Conservation (phyloP, 2,113 vertebrate genomes). For the Piliocolobus tephrosceles region DNA sequence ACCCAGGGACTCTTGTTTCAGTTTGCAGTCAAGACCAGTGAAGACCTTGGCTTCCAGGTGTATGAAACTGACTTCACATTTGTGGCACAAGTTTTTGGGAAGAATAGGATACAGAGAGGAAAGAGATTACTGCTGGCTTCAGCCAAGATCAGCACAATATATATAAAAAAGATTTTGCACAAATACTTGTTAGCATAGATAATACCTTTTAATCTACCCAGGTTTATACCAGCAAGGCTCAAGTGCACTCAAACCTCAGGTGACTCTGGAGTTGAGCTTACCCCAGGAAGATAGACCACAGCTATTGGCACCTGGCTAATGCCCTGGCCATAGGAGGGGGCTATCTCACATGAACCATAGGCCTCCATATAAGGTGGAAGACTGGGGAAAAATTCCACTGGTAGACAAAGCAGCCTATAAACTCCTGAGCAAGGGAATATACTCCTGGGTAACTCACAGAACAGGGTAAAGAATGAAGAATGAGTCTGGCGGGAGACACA, state of each 20-base stretch:
- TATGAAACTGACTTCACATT: not conserved
- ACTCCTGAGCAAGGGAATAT: not conserved
- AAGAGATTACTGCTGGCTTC: not conserved
- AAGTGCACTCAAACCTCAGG: not conserved
- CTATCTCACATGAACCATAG: too few relatives aligned
- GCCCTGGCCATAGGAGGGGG: fast-evolving
- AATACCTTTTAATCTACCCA: not conserved
- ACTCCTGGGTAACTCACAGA: not conserved
- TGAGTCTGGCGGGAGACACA: too few relatives aligned
- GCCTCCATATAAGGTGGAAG: not conserved
- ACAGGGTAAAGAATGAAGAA: too few relatives aligned
- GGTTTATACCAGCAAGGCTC: not conserved
- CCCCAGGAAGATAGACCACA: fast-evolving
- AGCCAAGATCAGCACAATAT: not conserved
- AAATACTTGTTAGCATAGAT: not conserved
- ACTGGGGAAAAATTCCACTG: fast-evolving
- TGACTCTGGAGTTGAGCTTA: not conserved
- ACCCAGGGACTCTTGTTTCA: not conserved
- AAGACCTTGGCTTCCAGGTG: not conserved
- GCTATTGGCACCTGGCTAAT: not conserved
- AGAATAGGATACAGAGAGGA: not conserved
- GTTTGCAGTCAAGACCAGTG: not conserved
- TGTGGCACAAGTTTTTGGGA: not conserved
- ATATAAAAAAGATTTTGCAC: too few relatives aligned
- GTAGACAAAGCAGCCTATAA: not conserved